Percentiles rank a stretch among this genome's conserved stretches.
Evolutionary conservation across 2,113 vertebrate genomes (phyloP).

Genomic region (Cisticola juncidis): DNA sequence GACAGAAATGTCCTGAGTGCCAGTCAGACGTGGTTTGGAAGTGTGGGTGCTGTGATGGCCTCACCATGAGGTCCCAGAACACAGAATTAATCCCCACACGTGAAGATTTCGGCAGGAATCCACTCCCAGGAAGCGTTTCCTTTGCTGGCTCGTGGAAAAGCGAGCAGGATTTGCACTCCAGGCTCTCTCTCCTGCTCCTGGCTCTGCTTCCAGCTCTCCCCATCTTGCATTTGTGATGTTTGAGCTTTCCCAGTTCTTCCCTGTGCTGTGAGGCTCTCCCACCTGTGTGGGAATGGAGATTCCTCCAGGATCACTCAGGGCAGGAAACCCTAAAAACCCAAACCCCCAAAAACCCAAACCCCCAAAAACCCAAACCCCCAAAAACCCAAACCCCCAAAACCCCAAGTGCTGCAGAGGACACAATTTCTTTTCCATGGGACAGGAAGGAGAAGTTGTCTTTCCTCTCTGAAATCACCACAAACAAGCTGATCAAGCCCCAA

Average conservation of each 20-base stretch:
- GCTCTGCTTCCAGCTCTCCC: neutral
- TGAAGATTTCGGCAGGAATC: neutral
- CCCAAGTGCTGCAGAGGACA: neutral
- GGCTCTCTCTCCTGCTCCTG: neutral
- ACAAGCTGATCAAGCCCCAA: accelerated
- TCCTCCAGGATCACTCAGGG: neutral
- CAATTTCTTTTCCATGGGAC: neutral
- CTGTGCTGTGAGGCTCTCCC: neutral
- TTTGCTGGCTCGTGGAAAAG: neutral
- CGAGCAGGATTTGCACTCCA: neutral
- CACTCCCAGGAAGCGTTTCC: neutral
- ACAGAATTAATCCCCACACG: neutral
- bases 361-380: no score
- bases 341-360: neutral
- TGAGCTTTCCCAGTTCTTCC: neutral
- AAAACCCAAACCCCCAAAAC: neutral
- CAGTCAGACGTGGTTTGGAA: neutral
- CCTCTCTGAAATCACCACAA: neutral
- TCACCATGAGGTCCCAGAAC: neutral
- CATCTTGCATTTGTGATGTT: neutral
- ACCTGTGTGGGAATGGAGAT: neutral
- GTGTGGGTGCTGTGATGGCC: neutral
- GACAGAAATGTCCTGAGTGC: neutral
- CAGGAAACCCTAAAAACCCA: neutral
- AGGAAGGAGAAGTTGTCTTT: neutral